Evolutionary conservation across 2,888 invertebrate species (phyloP).

Genomic region (Limulus polyphemus): DNA sequence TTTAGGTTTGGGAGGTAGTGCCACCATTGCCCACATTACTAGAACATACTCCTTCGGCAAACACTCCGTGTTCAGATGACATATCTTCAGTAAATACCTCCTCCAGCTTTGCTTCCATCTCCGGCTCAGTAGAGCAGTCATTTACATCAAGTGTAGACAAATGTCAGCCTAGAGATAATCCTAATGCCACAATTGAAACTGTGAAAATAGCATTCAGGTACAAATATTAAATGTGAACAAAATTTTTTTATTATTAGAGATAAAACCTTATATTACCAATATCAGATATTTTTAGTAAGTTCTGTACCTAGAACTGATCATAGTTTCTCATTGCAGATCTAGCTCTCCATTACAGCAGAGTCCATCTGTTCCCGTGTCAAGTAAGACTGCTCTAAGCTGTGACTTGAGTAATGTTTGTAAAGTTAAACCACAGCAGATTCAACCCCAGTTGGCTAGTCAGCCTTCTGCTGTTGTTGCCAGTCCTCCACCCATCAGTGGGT

Average conservation of each 20-base stretch:
- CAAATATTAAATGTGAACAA: not conserved
- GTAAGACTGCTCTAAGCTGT: no score
- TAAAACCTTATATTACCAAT: not conserved
- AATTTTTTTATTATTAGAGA: not conserved
- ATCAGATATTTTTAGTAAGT: not conserved
- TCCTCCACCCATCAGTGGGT: conserved; percentile 14
- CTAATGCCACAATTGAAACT: conserved; percentile 1
- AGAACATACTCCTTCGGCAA: conserved; percentile 28
- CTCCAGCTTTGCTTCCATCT: conserved; percentile 10
- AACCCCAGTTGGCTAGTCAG: conserved; percentile 19
- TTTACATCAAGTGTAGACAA: conserved; percentile 13
- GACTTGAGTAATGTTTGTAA: conserved; percentile 37
- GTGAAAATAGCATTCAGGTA: conserved; percentile 16
- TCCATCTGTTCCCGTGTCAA: no score
- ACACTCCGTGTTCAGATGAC: conserved; percentile 10
- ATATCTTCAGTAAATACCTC: conserved; percentile 9
- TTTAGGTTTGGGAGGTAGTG: conserved; percentile 24
- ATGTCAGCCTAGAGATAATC: conserved; percentile 13
- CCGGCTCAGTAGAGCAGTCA: conserved; percentile 6
- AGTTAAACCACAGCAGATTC: conserved; percentile 73
- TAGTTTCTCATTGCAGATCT: conserved; percentile 9
- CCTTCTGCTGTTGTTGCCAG: conserved; percentile 14
- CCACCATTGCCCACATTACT: conserved; percentile 37
- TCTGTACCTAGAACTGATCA: not conserved
- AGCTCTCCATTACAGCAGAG: conserved; percentile 15